Base-by-base conservation (phyloP, 2,797 vertebrate species). In the Acipenser oxyrinchus region DNA sequence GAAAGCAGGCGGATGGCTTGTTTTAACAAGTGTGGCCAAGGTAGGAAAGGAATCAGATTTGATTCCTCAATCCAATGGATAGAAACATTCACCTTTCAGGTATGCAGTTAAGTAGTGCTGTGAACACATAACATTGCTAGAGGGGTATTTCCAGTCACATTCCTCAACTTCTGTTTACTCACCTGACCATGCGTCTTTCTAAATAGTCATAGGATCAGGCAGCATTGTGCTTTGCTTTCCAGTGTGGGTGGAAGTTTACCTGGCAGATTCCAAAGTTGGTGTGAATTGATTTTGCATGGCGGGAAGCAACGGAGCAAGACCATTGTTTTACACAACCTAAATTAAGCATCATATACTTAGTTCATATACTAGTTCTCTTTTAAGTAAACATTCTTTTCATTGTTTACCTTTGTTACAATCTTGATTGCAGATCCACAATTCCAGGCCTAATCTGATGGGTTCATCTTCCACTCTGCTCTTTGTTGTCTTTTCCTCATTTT, bases 81-180 rank as follows among this genome's bases (percentile, higher is more conserved):
- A 58, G 66, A 55, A 69, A 62, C 66, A 74, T 72, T 72, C 57
- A 74, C 72, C 68, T 68, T 70, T 67, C 62, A 76, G 75, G 75
- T 73, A 77, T 74, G 73, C 70, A 70, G 66, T 69, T 75, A 70
- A 81, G 72, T 76, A 69, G 74, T 67, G 72, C 66, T 74, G 74
- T 73, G 69, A 67, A 67, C 75, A 70, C 71, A 70, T 78, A 73
- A 62, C 67, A 10, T 63, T 68, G 71, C 73, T 74, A 12, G 62
- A 70, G 74, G 73, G 68, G 60, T 63, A 75, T 72, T 74, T 71
- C 68, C 49, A 53, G 65, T 70, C 61, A 18, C 72, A 75, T 75
- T 76, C 70, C 63, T 74, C n/a, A 62, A 48, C 23, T 23, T 57
- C 71, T 77, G 72, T 49, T 64, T 63, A 67, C 69, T 76, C 68